phyloP scores from a whole-genome alignment of 2,888 invertebrate species.

The Cordilura impudica region DNA sequence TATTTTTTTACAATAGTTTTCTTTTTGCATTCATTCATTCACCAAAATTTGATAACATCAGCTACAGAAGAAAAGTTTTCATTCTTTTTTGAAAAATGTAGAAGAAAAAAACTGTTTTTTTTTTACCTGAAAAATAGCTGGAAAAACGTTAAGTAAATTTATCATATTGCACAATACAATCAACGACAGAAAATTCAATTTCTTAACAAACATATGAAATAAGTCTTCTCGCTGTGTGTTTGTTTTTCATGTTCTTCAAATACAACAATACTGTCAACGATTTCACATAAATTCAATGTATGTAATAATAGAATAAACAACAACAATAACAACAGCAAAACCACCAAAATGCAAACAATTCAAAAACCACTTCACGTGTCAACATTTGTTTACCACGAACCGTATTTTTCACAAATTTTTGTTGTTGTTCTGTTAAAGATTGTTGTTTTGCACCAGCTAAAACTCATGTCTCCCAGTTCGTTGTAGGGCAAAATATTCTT shows the following conservation, averaged over 20 bases:
- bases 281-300: background rate
- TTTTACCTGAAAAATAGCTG: background rate
- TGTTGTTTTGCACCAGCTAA: conserved; percentile 24
- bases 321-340: conserved; percentile 4
- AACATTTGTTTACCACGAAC: conserved; percentile 43
- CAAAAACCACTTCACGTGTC: conserved; percentile 51
- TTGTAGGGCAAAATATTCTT: background rate
- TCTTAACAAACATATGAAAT: conserved; percentile 32
- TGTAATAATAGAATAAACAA: background rate
- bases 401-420: background rate
- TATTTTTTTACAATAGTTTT: too few species aligned
- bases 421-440: conserved; percentile 1
- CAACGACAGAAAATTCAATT: conserved; percentile 45
- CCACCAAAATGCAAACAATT: conserved; percentile 49
- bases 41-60: background rate
- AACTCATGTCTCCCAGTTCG: conserved; percentile 17
- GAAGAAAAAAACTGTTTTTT: too few species aligned
- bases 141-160: conserved; percentile 22
- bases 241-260: background rate
- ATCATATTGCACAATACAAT: conserved; percentile 27
- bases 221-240: background rate
- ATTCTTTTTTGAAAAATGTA: background rate
- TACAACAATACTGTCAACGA: background rate
- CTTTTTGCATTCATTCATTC: background rate
- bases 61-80: background rate